These are phyloP conservation scores for Chesias legatella DNA, from an alignment of 2,888 invertebrate species.

Conservation along the genomic window DNA sequence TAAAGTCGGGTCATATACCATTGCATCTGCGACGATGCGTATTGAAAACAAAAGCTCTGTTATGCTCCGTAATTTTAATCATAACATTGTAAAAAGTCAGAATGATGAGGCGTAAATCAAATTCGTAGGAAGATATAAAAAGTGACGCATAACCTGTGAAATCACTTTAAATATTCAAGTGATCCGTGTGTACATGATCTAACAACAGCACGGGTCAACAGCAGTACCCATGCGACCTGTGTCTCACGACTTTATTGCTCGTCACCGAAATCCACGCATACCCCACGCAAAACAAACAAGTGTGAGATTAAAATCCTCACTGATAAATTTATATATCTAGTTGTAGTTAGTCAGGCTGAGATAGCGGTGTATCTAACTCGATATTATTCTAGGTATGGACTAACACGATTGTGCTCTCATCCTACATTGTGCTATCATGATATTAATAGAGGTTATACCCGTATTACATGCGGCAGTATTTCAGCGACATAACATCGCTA, in stretches of 20 bases:
- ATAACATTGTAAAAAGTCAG: too few species aligned
- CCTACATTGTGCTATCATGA: conserved; percentile 7
- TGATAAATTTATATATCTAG: conserved; percentile 39
- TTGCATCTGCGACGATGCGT: too few species aligned
- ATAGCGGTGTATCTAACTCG: conserved; percentile 33
- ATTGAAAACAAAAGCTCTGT: too few species aligned
- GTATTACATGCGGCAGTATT: conserved; percentile 4
- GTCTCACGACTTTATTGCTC: conserved; percentile 29
- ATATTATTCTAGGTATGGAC: conserved; percentile 23
- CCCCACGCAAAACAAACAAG: conserved; percentile 37
- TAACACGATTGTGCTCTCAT: conserved; percentile 5
- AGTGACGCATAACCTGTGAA: too few species aligned
- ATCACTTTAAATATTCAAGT: conserved; percentile 13
- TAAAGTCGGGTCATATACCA: too few species aligned
- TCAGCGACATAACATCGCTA: conserved; percentile 8
- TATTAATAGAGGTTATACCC: conserved; percentile 3
- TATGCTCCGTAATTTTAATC: too few species aligned
- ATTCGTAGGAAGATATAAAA: too few species aligned
- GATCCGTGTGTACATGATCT: conserved; percentile 5
- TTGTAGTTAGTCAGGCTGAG: conserved; percentile 28
- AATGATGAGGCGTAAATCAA: too few species aligned
- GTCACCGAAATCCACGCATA: conserved; percentile 24
- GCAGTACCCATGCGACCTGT: conserved; percentile 33
- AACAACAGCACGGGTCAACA: conserved; percentile 13
- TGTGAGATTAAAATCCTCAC: conserved; percentile 30